Conservation (phyloP, 2,888 invertebrate genomes). For the Camptogramma bilineatum region DNA sequence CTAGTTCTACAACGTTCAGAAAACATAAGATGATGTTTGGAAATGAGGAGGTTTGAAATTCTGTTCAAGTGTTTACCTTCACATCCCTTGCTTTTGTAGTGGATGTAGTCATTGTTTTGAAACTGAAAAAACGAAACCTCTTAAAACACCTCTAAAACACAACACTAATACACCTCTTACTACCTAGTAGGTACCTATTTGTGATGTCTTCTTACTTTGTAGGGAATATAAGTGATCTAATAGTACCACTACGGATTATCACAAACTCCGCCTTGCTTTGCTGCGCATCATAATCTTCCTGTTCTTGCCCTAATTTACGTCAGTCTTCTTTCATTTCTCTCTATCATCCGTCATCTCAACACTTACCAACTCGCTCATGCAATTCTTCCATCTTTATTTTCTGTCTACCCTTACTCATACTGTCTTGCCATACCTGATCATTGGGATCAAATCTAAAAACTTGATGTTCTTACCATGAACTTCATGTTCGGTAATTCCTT, state of each 20-base stretch:
- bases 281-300: no score
- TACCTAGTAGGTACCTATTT: neutral
- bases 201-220: no score
- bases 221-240: no score
- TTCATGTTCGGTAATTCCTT: slow-evolving; percentile 88
- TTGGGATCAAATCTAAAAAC: neutral
- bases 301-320: no score
- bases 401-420: no score
- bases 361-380: no score
- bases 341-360: no score
- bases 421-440: neutral
- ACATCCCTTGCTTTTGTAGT: slow-evolving; percentile 90
- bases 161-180: neutral
- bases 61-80: slow-evolving; percentile 71
- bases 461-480: slow-evolving; percentile 87
- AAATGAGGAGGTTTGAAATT: neutral
- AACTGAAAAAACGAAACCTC: slow-evolving; percentile 79
- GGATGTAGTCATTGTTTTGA: slow-evolving; percentile 86
- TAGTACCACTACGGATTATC: no score
- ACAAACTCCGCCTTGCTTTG: no score
- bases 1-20: slow-evolving; percentile 85
- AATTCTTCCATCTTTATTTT: no score
- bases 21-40: neutral
- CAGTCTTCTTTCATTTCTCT: no score
- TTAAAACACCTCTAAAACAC: no score